phyloP scores from a whole-genome alignment of 2,113 vertebrate species.

The Saguinus imperator region DNA sequence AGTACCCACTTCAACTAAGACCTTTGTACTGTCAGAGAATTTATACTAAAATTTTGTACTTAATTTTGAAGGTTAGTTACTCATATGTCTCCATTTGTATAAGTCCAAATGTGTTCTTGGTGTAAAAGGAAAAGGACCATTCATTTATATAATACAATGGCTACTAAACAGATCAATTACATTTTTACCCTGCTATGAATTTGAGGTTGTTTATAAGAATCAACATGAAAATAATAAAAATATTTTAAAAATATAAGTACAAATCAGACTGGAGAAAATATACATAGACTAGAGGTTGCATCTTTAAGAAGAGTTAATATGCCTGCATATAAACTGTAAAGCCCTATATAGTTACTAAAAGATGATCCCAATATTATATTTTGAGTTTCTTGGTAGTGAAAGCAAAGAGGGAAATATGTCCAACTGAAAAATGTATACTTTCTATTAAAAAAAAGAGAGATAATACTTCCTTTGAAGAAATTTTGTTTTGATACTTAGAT shows the following conservation, averaged over 20 bases:
- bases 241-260: not conserved
- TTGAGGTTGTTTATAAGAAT: conserved; percentile 16
- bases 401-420: conserved; percentile 24
- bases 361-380: not conserved
- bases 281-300: not conserved
- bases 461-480: not conserved
- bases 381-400: conserved; percentile 3
- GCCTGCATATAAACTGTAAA: not conserved
- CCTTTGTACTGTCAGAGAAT: not conserved
- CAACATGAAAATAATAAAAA: conserved; percentile 41
- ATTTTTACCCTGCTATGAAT: conserved; percentile 27
- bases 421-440: not conserved
- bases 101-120: not conserved
- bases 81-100: not conserved
- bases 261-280: conserved; percentile 35
- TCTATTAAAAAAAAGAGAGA: not conserved
- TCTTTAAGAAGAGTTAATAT: not conserved
- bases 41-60: not conserved
- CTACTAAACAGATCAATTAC: not conserved
- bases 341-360: not conserved
- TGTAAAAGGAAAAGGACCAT: not conserved
- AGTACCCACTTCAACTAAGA: not conserved
- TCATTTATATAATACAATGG: not conserved
- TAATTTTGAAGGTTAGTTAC: conserved; percentile 17
- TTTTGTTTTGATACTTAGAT: conserved; percentile 23